These are phyloP conservation scores for Tuberolachnus salignus DNA, from an alignment of 2,888 invertebrate genomes.

Conservation along the genomic window DNA sequence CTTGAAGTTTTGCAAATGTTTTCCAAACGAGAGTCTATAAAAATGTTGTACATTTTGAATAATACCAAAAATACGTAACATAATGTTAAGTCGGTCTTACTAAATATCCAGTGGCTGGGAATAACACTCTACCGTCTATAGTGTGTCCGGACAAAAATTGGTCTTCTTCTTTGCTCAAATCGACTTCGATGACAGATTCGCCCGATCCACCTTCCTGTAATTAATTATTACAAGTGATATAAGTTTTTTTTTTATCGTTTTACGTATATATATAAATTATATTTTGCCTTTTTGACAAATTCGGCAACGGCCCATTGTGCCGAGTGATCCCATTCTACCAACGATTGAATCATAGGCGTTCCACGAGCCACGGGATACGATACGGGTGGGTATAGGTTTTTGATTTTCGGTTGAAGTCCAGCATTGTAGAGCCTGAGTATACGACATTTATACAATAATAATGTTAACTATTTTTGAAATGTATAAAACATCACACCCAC, in stretches of 20 bases:
- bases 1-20: slow-evolving; percentile 80
- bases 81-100: slow-evolving; percentile 62
- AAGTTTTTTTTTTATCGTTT: too few relatives aligned
- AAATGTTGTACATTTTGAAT: slow-evolving; percentile 60
- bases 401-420: slow-evolving; percentile 77
- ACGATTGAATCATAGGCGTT: slow-evolving; percentile 86
- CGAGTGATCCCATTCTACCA: slow-evolving; percentile 91
- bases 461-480: neutral
- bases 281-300: slow-evolving; percentile 67
- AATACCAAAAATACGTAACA: neutral
- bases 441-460: neutral
- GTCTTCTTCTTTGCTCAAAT: slow-evolving; percentile 75
- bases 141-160: slow-evolving; percentile 81
- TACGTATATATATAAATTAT: neutral
- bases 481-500: slow-evolving; percentile 59
- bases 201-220: slow-evolving; percentile 73
- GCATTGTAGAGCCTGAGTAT: slow-evolving; percentile 73
- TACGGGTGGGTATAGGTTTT: slow-evolving; percentile 76
- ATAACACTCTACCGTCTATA: slow-evolving; percentile 91
- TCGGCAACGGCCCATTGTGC: slow-evolving; percentile 86
- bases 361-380: slow-evolving; percentile 86
- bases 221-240: neutral
- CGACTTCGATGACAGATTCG: slow-evolving; percentile 78
- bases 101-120: slow-evolving; percentile 94
- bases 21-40: slow-evolving; percentile 79